Base-by-base conservation (phyloP, 2,888 invertebrate genomes). In the Rhamnusium bicolor region DNA sequence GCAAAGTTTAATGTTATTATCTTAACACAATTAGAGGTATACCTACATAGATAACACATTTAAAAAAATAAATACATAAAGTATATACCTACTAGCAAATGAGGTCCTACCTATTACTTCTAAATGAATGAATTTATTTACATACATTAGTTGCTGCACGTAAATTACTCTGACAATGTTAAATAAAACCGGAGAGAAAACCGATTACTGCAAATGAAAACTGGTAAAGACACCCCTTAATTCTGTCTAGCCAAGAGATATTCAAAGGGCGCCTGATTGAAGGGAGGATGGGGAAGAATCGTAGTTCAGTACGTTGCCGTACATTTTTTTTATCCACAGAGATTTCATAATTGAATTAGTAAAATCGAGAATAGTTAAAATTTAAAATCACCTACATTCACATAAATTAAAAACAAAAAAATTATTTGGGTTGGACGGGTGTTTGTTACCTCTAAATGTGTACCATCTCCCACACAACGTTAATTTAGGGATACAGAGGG, bases 191-290 rank as follows among this genome's bases (percentile, higher is more conserved):
- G n/a, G 58, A 29, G 12, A 56, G 29, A 29, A n/a, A 27, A 32
- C 16, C 32, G 1, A 32, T 58, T 32, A 58, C 58, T 19, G 16
- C 10, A 58, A 29, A 18, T 58, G 58, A 6, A 58, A 32, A 18
- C 29, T 32, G 18, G 32, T 29, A 27, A 58, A 18, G 32, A 18
- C 32, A 32, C 32, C 58, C 58, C 19, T 58, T 12, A 16, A 21
- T 27, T 56, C 14, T 14, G 54, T 40, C 24, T 24, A 8, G 24
- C 27, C 24, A 16, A 56, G 21, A 58, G 32, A 14, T 4, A 29
- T 32, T 16, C 16, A 18, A 29, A 58, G 58, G 58, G 58, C 32
- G 32, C 58, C 58, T 58, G 58, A 12, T 58, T 18, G 12, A 58
- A 58, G 14, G 14, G 32, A 19, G 16, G 16, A 32, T 29, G 18